These are phyloP conservation scores for Orchestia grillus DNA, from an alignment of 1,140 invertebrate species.

Conservation along the genomic window DNA sequence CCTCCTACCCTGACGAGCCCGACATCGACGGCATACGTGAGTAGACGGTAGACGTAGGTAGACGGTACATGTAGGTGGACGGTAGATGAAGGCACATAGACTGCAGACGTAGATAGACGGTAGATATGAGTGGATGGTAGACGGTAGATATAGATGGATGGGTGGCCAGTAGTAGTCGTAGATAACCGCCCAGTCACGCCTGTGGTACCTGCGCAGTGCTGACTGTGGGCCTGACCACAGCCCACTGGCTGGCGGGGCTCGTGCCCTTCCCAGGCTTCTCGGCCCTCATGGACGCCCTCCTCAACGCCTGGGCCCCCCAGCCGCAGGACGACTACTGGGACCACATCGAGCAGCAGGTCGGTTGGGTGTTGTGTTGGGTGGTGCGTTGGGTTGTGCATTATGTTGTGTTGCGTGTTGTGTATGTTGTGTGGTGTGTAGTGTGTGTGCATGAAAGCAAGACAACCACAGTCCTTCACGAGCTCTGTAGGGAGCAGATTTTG, in stretches of 20 bases:
- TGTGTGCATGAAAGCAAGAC: no score
- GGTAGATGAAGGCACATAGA: no score
- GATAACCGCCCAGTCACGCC: background rate
- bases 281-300: conserved; percentile 57
- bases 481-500: no score
- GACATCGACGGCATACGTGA: conserved; percentile 65
- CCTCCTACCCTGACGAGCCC: conserved; percentile 64
- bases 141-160: background rate
- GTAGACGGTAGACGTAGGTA: background rate
- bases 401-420: no score
- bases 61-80: background rate
- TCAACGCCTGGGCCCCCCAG: conserved; percentile 64
- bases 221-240: conserved; percentile 63
- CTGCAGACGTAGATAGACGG: background rate
- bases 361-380: background rate
- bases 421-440: no score
- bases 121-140: background rate
- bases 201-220: conserved; percentile 40
- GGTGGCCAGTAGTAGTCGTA: background rate
- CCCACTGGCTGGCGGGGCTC: conserved; percentile 63
- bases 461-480: no score
- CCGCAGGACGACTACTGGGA: conserved; percentile 66
- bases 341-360: conserved; percentile 63
- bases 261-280: conserved; percentile 61
- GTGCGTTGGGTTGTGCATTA: background rate